These are phyloP conservation scores for Ptychoptera contaminata DNA, from an alignment of 2,888 invertebrate species.

Conservation along the genomic window DNA sequence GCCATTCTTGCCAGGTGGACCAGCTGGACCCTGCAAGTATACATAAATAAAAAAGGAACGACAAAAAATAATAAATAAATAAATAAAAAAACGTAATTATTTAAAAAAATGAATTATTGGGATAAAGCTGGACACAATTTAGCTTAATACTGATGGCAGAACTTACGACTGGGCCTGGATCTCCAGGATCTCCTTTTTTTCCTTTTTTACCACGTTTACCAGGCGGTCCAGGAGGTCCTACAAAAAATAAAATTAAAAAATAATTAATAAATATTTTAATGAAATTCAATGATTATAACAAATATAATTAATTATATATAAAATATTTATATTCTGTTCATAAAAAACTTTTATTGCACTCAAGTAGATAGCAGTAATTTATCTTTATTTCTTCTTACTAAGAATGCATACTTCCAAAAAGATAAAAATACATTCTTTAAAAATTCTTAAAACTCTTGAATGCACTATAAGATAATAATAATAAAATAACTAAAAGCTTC, in stretches of 20 bases:
- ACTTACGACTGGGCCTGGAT: slow-evolving; percentile 65
- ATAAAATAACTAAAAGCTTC: no score
- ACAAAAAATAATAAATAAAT: not conserved
- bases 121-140: not conserved
- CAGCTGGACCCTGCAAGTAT: slow-evolving; percentile 54
- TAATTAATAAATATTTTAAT: slow-evolving; percentile 6
- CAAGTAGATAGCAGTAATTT: no score
- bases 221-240: slow-evolving; percentile 70
- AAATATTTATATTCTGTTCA: no score
- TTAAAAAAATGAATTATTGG: slow-evolving; percentile 4
- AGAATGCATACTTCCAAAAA: no score
- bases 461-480: no score
- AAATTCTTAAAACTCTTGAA: no score
- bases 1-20: slow-evolving; percentile 74
- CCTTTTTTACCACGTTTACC: slow-evolving; percentile 82
- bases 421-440: no score
- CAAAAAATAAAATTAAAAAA: slow-evolving; percentile 21
- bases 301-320: no score
- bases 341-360: no score
- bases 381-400: no score
- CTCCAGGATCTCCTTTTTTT: slow-evolving; percentile 75
- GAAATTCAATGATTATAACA: no score
- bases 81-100: slow-evolving; percentile 16
- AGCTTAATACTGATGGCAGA: slow-evolving; percentile 1
- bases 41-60: slow-evolving; percentile 17